Evolutionary conservation across 2,888 invertebrate species (phyloP).

Genomic region (Hetaerina titia): DNA sequence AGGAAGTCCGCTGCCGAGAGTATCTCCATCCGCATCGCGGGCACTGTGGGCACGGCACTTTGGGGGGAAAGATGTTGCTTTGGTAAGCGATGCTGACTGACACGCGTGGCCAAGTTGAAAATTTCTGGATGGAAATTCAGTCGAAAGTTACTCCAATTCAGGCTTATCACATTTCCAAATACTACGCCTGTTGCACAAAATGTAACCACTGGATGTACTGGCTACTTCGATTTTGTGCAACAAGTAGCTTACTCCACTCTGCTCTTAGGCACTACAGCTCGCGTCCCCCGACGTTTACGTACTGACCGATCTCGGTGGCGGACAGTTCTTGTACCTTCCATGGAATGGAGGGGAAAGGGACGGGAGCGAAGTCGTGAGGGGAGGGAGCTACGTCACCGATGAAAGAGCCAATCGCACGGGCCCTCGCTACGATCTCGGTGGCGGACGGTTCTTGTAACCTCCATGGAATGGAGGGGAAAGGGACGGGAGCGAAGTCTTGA

Average conservation of each 20-base stretch:
- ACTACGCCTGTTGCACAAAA: conserved; percentile 38
- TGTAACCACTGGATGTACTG: conserved; percentile 2
- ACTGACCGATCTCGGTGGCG: conserved; percentile 36
- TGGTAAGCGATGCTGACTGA: conserved; percentile 1
- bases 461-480: not conserved
- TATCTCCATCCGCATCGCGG: conserved; percentile 78
- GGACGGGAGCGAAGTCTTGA: not conserved
- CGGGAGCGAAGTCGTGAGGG: conserved; percentile 5
- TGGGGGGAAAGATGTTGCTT: not conserved
- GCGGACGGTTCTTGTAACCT: not conserved
- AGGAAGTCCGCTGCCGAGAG: conserved; percentile 79
- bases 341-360: not conserved
- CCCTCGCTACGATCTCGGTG: conserved; percentile 1
- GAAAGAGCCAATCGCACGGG: conserved; percentile 54
- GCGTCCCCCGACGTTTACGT: conserved; percentile 33
- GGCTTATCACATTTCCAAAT: conserved; percentile 52
- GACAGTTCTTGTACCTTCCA: not conserved
- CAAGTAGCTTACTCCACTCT: conserved; percentile 19
- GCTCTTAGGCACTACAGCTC: not conserved
- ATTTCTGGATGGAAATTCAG: not conserved
- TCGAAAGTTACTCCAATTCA: not conserved
- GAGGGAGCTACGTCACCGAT: conserved; percentile 42
- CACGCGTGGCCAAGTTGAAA: conserved; percentile 32
- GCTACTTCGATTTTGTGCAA: conserved; percentile 55
- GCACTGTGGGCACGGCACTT: conserved; percentile 71